Conservation (phyloP, 2,113 vertebrate species). For the Apistogramma diplotaenia region DNA sequence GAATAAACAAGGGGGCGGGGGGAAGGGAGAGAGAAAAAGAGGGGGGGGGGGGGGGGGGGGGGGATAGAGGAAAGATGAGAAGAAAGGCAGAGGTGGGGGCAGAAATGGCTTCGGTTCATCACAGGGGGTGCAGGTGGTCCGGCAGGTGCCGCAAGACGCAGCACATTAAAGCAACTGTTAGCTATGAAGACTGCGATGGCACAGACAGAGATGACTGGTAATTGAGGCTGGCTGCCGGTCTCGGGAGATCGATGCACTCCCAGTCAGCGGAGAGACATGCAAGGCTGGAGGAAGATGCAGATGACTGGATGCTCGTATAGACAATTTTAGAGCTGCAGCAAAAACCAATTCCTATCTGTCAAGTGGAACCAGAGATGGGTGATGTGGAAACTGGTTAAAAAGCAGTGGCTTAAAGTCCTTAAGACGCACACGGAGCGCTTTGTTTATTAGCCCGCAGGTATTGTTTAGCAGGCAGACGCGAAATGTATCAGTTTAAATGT, state of each 20-base stretch:
- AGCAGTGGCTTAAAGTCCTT: neutral
- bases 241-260: constrained; percentile 50
- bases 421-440: neutral
- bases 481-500: neutral
- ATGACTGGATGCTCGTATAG: neutral
- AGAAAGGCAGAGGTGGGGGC: neutral
- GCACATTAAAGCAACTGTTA: constrained; percentile 37
- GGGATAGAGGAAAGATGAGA: neutral
- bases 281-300: constrained; percentile 3
- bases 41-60: neutral
- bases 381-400: neutral
- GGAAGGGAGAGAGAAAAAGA: neutral
- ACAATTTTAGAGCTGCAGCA: neutral
- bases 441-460: neutral
- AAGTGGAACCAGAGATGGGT: neutral
- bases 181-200: constrained; percentile 27
- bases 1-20: too few relatives aligned
- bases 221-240: constrained; percentile 57
- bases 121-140: constrained; percentile 35
- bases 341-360: neutral
- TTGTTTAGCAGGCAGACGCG: neutral
- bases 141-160: constrained; percentile 21
- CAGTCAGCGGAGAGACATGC: constrained; percentile 11
- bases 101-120: constrained; percentile 8
- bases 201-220: constrained; percentile 49